Conservation (phyloP, 2,888 invertebrate species). For the Brachylomia viminalis region DNA sequence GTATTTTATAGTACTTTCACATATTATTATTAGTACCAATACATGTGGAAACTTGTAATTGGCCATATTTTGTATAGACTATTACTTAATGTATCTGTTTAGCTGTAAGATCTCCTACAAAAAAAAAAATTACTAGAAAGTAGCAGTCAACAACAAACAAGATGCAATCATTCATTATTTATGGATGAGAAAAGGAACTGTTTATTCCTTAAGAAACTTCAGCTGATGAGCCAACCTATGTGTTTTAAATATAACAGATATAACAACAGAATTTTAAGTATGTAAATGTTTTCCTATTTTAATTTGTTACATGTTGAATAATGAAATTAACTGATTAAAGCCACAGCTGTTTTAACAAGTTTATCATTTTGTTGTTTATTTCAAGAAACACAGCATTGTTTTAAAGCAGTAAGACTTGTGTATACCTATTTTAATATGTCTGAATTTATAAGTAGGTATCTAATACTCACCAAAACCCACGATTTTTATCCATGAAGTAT, state of each 20-base stretch:
- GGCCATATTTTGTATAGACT: too few species aligned
- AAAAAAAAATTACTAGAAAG: too few species aligned
- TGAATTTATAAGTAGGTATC: not conserved
- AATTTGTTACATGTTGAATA: not conserved
- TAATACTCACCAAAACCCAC: constrained; percentile 32
- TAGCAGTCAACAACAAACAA: not conserved
- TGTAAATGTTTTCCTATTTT: not conserved
- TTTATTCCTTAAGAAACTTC: not conserved
- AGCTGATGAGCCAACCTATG: too few species aligned
- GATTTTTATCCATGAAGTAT: not conserved
- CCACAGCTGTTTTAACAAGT: not conserved
- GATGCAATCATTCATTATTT: constrained; percentile 1
- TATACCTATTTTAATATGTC: not conserved
- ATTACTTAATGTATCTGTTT: too few species aligned
- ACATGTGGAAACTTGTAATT: too few species aligned
- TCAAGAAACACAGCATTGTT: not conserved
- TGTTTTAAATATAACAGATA: too few species aligned
- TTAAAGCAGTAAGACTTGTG: not conserved
- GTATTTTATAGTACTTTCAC: too few species aligned
- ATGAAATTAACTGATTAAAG: not conserved
- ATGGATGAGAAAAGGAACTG: not conserved
- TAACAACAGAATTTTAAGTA: not conserved
- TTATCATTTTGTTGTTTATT: not conserved
- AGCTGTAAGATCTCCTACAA: too few species aligned
- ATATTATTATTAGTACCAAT: too few species aligned